phyloP scores from a whole-genome alignment of 2,797 vertebrate genomes.

The Pangasius sanitwongsei region DNA sequence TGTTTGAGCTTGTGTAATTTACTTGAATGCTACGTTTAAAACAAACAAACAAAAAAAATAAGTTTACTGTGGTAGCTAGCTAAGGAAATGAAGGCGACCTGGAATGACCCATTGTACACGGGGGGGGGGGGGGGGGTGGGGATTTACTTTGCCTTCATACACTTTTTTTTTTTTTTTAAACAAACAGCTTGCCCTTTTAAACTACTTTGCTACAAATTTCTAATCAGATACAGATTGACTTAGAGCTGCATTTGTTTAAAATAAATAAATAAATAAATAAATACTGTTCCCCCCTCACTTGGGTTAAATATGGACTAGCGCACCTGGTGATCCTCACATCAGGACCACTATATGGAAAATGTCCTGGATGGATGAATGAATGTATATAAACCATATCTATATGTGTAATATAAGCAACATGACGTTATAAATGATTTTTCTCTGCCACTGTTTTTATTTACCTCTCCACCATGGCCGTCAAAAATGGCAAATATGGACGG shows the following conservation, averaged over 20 bases:
- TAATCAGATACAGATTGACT: neutral
- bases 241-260: neutral
- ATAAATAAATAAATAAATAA: neutral
- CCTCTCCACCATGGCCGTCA: slow-evolving; percentile 98
- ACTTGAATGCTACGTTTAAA: neutral
- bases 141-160: neutral
- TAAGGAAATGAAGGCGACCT: neutral
- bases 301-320: neutral
- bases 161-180: neutral
- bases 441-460: slow-evolving; percentile 57
- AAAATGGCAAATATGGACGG: slow-evolving; percentile 98
- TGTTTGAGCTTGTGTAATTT: neutral
- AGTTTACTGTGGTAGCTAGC: neutral
- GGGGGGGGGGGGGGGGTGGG: neutral
- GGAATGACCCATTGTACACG: neutral
- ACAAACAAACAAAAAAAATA: neutral
- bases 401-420: too few species aligned
- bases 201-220: neutral
- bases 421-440: neutral
- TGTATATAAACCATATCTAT: neutral
- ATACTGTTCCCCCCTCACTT: neutral
- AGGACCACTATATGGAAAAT: neutral
- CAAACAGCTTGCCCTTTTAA: neutral
- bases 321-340: slow-evolving; percentile 3
- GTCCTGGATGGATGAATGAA: neutral